A percentile compares a stretch with the other conserved stretches of the same genome.
Conservation (phyloP, 2,888 invertebrate genomes). For the Linnaemya tessellans region DNA sequence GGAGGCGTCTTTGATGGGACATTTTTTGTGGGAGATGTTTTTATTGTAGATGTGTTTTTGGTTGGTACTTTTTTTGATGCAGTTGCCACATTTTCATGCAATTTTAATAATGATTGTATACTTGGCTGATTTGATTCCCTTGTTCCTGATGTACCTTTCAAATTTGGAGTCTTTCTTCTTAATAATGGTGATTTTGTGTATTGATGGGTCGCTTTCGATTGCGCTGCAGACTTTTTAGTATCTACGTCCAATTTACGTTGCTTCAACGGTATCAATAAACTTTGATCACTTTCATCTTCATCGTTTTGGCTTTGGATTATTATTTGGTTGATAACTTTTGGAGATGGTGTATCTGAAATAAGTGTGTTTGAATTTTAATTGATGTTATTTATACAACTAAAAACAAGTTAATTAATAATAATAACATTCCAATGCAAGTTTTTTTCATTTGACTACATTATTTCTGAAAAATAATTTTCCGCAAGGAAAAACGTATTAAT, state of each 20-base stretch:
- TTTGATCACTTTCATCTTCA: slow-evolving; percentile 18
- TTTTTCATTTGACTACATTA: no score
- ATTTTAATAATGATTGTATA: slow-evolving; percentile 65
- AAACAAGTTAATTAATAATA: not conserved
- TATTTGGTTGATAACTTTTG: slow-evolving; percentile 56
- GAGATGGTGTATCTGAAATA: slow-evolving; percentile 34
- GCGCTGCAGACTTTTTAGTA: not conserved
- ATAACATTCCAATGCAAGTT: no score
- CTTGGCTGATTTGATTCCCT: slow-evolving; percentile 50
- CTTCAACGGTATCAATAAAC: slow-evolving; percentile 60
- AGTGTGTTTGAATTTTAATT: not conserved
- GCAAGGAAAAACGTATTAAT: no score
- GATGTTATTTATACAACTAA: not conserved
- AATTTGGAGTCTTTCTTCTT: slow-evolving; percentile 61
- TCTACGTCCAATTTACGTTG: slow-evolving; percentile 45
- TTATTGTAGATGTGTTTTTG: not conserved
- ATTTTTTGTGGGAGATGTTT: not conserved
- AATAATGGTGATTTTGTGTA: slow-evolving; percentile 38
- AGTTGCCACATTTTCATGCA: slow-evolving; percentile 58
- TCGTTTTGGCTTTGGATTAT: slow-evolving; percentile 33
- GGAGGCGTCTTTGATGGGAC: not conserved
- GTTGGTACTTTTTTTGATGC: not conserved
- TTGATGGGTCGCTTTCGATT: slow-evolving; percentile 7
- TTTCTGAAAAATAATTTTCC: no score
- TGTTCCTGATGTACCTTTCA: not conserved